Conservation (phyloP, 2,113 vertebrate genomes). For the Uria lomvia region DNA sequence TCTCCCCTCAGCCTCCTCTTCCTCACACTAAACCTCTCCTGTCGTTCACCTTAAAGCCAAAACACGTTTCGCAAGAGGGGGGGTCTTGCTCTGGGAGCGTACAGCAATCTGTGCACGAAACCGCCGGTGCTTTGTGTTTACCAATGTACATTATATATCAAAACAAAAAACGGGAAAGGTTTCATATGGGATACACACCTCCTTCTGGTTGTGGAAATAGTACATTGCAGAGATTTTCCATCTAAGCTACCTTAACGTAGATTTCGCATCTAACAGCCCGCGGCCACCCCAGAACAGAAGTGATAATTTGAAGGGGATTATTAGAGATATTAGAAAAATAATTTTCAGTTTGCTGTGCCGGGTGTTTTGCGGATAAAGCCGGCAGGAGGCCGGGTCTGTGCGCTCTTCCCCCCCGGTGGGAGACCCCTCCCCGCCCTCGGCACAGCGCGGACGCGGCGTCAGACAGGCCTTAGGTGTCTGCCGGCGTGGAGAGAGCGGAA, state of each 20-base stretch:
- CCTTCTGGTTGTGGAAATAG: neutral
- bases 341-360: neutral
- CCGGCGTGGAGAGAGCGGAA: neutral
- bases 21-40: neutral
- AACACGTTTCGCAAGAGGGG: fast-evolving
- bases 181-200: fast-evolving
- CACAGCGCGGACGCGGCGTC: fast-evolving
- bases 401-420: neutral
- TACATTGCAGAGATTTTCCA: neutral
- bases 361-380: fast-evolving
- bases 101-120: fast-evolving
- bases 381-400: neutral
- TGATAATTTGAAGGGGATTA: neutral
- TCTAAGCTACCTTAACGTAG: neutral
- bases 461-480: neutral
- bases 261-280: neutral
- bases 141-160: fast-evolving
- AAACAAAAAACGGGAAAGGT: fast-evolving
- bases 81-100: neutral
- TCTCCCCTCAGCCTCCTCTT: no score
- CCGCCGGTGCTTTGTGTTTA: fast-evolving
- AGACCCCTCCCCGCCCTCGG: neutral
- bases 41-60: fast-evolving
- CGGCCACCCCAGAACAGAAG: neutral
- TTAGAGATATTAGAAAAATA: neutral